These are phyloP conservation scores for Gallinago solitaria DNA, from an alignment of 2,797 vertebrate genomes.

Conservation along the genomic window DNA sequence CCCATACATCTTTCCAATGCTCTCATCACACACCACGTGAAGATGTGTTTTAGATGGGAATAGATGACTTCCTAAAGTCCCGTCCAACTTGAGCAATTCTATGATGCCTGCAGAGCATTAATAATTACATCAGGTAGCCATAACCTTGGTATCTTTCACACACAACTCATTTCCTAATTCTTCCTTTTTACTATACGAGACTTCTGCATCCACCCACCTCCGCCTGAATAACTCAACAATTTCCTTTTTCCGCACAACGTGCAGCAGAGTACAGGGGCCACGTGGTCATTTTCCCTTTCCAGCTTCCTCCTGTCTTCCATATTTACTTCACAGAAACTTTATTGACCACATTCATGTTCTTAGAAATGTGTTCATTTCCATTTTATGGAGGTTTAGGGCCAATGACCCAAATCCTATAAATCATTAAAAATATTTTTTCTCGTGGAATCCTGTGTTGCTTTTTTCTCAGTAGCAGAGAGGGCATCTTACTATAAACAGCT, in stretches of 20 bases:
- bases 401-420: constrained; percentile 39
- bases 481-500: constrained; percentile 59
- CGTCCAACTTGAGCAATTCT: not conserved
- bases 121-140: not conserved
- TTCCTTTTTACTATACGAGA: not conserved
- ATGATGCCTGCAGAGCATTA: not conserved
- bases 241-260: not conserved
- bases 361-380: not conserved
- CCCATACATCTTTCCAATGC: not conserved
- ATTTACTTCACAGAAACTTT: not conserved
- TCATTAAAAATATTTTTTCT: constrained; percentile 49
- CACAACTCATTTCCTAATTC: not conserved
- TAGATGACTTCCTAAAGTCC: not conserved
- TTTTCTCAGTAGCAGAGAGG: constrained; percentile 60
- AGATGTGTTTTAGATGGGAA: not conserved
- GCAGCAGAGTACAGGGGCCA: not conserved
- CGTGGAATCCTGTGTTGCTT: constrained; percentile 12
- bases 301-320: not conserved
- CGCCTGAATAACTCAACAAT: not conserved
- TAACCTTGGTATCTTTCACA: not conserved
- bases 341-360: not conserved
- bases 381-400: constrained; percentile 26
- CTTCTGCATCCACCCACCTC: not conserved
- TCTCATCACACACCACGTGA: not conserved
- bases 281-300: not conserved